Evolutionary conservation across 2,797 vertebrate genomes (phyloP).

Genomic region (Botia almorhae): DNA sequence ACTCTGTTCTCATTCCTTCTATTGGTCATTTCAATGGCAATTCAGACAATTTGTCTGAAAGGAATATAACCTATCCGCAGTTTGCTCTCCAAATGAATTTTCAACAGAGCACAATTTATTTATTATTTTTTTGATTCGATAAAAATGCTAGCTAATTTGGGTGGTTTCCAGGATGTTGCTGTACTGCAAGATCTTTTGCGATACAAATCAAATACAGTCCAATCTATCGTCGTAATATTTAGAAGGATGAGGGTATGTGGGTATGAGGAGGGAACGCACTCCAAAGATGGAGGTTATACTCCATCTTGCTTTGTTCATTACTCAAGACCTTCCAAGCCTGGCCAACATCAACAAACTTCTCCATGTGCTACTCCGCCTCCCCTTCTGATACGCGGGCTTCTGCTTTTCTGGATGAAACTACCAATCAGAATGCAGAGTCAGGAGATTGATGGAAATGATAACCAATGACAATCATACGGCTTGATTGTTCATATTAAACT

Average conservation of each 20-base stretch:
- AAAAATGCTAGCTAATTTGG: not conserved
- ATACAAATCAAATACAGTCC: no score
- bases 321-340: slow-evolving; percentile 89
- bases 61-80: no score
- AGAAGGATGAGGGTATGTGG: not conserved
- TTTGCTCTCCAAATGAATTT: no score
- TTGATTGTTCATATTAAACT: not conserved
- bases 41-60: not conserved
- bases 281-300: slow-evolving; percentile 83
- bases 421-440: slow-evolving; percentile 67
- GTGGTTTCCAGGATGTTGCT: not conserved
- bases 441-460: slow-evolving; percentile 52
- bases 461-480: slow-evolving; percentile 40
- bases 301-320: slow-evolving; percentile 82
- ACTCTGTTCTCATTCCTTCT: not conserved
- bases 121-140: no score
- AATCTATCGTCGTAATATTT: not conserved
- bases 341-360: slow-evolving; percentile 86
- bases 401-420: slow-evolving; percentile 90
- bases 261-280: slow-evolving; percentile 74
- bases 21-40: slow-evolving; percentile 3
- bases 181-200: not conserved
- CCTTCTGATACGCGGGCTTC: slow-evolving; percentile 71
- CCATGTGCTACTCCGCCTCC: slow-evolving; percentile 72
- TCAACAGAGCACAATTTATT: no score